Evolutionary conservation across 2,113 vertebrate species (phyloP).

Genomic region (Odocoileus virginianus): DNA sequence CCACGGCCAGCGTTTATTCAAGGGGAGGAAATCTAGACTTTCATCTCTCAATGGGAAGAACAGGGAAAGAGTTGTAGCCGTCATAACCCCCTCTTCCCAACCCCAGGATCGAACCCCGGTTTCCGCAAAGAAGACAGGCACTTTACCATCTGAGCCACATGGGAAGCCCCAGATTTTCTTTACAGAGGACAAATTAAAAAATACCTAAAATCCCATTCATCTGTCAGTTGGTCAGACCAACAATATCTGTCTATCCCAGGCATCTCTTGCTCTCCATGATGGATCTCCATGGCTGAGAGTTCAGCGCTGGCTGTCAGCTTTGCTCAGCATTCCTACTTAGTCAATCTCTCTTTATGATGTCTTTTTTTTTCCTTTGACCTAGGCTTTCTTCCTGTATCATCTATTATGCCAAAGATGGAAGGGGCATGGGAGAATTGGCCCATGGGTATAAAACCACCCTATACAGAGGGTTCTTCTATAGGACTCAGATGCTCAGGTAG

Average conservation of each 20-base stretch:
- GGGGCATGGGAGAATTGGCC: not conserved
- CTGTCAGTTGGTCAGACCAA: not conserved
- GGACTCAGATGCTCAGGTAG: not conserved
- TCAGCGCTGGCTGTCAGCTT: accelerated
- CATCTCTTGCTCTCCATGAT: not conserved
- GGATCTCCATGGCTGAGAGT: not conserved
- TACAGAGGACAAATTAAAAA: not conserved
- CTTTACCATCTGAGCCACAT: too few species aligned
- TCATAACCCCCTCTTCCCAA: not conserved
- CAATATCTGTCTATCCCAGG: too few species aligned
- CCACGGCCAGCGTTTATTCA: not conserved
- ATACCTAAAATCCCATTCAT: not conserved
- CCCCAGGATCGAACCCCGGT: too few species aligned
- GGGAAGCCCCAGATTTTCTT: not conserved
- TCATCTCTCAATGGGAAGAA: not conserved
- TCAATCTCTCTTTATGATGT: not conserved
- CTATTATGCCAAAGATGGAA: not conserved
- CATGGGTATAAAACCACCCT: not conserved
- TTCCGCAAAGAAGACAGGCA: too few species aligned
- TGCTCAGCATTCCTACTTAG: not conserved
- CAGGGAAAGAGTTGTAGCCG: not conserved
- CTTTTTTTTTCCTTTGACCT: too few species aligned
- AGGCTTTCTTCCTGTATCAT: not conserved
- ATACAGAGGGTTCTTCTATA: not conserved
- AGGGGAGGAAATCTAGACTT: not conserved